Base-by-base conservation (phyloP, 1,140 invertebrate genomes). In the Drosophila obscura region DNA sequence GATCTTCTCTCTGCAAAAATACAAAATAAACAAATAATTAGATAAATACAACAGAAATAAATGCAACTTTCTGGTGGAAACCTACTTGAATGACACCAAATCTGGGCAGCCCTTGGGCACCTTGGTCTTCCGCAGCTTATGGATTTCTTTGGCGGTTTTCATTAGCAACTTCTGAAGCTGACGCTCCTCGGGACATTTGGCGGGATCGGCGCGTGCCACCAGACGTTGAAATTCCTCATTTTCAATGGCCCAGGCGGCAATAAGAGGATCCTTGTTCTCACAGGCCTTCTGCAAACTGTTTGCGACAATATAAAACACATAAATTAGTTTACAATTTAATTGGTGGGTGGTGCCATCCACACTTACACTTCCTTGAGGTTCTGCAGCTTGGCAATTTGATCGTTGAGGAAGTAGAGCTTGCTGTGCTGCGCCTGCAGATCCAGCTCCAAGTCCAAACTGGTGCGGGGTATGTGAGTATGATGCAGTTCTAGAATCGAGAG, bases 1-100 rank as follows among this genome's bases (percentile, higher is more conserved):
- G 95, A 98, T 98, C 92, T 98, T 98, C 92, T 98, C 97, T 93
- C 97, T 98, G 93, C 16, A 60, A 74, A 51, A 24, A 48, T 1
- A 49, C 19, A 22, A 94, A 94, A 93, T 3, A 19, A 31, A 44
- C 13, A 50, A 49, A 11, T 15, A 26, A 19, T 93, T 3, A 19
- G 26, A 44, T n/a, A 50, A 49, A 11, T 15, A 26, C 13, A 6
- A 7, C 4, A 57, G 1, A 3, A 4, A 4, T 0, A 7, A 7
- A 26, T 11, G 80, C 44, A 64, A 44, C 56, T 7, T 19, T 28
- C 65, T 28, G 0, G 4, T 28, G 69, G 22, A 13, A 16, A 95
- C 96, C 94, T 92, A 98, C 97, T 97, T 98, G 92, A 99, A 98
- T 19, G 97, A 97, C 76, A 97, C 96, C 62, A 98, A 93, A 92